Conservation (phyloP, 2,797 vertebrate genomes). For the Silurus lanzhouensis region DNA sequence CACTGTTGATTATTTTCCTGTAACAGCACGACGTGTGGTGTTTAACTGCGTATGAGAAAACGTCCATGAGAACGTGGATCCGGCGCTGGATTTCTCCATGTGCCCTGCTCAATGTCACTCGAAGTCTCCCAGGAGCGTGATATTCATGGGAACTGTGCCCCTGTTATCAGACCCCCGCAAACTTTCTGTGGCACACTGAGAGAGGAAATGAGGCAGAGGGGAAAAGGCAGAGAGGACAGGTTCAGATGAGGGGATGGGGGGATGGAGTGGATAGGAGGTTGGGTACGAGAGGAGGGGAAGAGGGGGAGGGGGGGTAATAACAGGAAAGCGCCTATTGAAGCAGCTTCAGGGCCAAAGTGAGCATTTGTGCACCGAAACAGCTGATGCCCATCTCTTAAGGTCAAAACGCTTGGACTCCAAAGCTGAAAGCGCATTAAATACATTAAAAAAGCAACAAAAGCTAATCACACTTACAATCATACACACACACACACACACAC, state of each 20-base stretch:
- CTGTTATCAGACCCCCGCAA: conserved; percentile 53
- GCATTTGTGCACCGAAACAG: conserved; percentile 42
- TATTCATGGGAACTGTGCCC: conserved; percentile 73
- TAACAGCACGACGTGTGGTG: background rate
- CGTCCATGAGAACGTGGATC: conserved; percentile 58
- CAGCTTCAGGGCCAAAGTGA: conserved; percentile 46
- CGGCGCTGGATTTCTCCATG: conserved; percentile 64
- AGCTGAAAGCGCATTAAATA: no score
- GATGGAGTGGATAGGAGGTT: background rate
- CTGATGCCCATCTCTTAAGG: conserved; percentile 31
- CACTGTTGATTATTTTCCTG: background rate
- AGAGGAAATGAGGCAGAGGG: conserved; percentile 55
- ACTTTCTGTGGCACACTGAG: conserved; percentile 46
- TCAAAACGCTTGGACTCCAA: no score
- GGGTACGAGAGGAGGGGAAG: conserved; percentile 31
- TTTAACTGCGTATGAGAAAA: conserved; percentile 39
- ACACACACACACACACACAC: no score
- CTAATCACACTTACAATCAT: no score
- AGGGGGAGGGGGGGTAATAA: conserved; percentile 49
- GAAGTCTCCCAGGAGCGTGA: conserved; percentile 64
- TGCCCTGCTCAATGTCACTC: conserved; percentile 74
- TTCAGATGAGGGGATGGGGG: conserved; percentile 47
- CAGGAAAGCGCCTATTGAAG: conserved; percentile 56
- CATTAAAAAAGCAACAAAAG: no score
- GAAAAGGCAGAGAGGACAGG: conserved; percentile 34